Conservation (phyloP, 2,888 invertebrate genomes). For the Nineta flava region DNA sequence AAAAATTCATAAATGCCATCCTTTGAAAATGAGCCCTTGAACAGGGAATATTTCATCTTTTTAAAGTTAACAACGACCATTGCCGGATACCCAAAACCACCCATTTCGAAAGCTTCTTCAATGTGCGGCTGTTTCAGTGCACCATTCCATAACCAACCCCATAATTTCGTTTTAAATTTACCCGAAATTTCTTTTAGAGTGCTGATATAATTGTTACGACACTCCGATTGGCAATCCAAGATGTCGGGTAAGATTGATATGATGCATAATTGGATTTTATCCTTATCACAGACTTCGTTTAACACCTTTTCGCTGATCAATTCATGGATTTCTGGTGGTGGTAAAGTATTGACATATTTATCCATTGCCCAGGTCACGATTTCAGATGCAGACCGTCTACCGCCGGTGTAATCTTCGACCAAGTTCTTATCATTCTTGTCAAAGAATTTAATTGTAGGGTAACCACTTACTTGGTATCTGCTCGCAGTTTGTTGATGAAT, state of each 20-base stretch:
- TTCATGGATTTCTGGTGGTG: constrained; percentile 68
- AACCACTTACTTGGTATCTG: constrained; percentile 79
- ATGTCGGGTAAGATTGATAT: constrained; percentile 88
- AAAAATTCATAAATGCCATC: constrained; percentile 94
- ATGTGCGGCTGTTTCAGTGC: constrained; percentile 70
- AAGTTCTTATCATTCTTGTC: constrained; percentile 47
- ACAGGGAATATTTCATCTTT: constrained; percentile 89
- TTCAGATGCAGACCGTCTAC: constrained; percentile 73
- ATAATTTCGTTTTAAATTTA: constrained; percentile 84
- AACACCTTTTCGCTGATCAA: constrained; percentile 42
- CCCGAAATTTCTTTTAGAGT: constrained; percentile 62
- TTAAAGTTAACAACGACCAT: constrained; percentile 93
- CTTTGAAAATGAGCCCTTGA: constrained; percentile 86
- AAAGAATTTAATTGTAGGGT: constrained; percentile 94
- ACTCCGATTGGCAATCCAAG: constrained; percentile 85
- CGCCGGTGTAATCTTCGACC: constrained; percentile 80
- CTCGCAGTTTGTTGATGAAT: constrained; percentile 68
- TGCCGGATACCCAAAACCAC: constrained; percentile 97
- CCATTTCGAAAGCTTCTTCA: constrained; percentile 84
- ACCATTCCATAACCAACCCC: constrained; percentile 98
- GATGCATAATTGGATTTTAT: constrained; percentile 78
- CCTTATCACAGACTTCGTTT: constrained; percentile 63
- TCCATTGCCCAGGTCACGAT: constrained; percentile 84
- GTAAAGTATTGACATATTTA: constrained; percentile 70
- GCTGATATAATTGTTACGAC: constrained; percentile 73